Evolutionary conservation across 2,113 vertebrate genomes (phyloP), one percentile per base, ranked within the genome.

Genomic region (Indri indri): DNA sequence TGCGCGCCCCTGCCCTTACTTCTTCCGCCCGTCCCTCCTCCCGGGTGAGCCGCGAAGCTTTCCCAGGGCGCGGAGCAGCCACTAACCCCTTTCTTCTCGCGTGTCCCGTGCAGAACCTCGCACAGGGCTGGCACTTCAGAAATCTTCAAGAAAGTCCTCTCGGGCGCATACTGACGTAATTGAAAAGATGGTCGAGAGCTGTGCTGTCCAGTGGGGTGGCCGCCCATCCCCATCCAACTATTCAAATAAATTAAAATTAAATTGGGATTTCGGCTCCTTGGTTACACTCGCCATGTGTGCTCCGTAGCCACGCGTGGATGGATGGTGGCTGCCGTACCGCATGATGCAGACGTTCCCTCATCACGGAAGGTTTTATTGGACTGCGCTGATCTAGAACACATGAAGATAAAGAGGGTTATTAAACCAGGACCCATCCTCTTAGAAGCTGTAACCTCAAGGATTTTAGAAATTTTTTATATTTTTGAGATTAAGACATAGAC

Each of bases 211-310:
- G 4, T 11, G 6, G 3, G 9, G 65, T 30, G 40, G 20, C 50
- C 59, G 40, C 23, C 2, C 14, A 32, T 50, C 47, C 80, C 17
- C 14, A 9, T 6, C 22, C 2, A 45, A 42, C 34, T 74, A 32
- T 47, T 57, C 45, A 80, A 80, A 34, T 30, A 10, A 59, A 88
- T 25, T 34, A 16, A 66, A 32, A 37, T 84, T 50, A 65, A 65
- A n/a, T 61, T 17, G 32, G 68, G 88, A 71, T 23, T 32, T n/a
- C 13, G 54, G 12, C 25, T 20, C 70, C 65, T 87, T 1, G 0
- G 12, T 7, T 42, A 17, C 7, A 30, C 27, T 17, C 40, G n/a
- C 11, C 7, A 8, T 0, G 0, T 13, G 4, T 40, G 37, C 13
- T 52, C 25, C 32, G 18, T 30, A 79, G 25, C 13, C 13, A 3